These are phyloP conservation scores for Whitmania pigra DNA, from an alignment of 1,140 invertebrate species.

Conservation along the genomic window DNA sequence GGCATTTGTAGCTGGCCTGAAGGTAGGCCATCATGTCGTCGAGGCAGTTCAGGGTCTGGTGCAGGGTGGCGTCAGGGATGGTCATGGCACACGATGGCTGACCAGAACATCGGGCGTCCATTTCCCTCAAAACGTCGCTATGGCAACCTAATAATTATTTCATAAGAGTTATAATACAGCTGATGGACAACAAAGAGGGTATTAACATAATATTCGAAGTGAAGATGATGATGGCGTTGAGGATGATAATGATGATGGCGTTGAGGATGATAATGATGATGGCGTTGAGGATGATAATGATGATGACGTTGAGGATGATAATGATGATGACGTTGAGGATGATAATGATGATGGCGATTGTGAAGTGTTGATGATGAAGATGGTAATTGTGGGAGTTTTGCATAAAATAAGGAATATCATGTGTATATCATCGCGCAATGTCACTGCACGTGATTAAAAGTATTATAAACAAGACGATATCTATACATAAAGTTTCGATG, in stretches of 20 bases:
- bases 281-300: background rate
- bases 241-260: constrained; percentile 3
- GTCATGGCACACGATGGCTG: background rate
- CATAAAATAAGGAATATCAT: too few relatives aligned
- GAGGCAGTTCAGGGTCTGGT: constrained; percentile 1
- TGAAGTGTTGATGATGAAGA: too few relatives aligned
- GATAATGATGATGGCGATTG: background rate
- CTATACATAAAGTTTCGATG: background rate
- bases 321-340: background rate
- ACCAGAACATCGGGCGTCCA: constrained; percentile 15
- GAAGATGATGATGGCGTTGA: background rate
- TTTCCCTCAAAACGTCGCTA: constrained; percentile 6
- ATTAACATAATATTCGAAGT: too few relatives aligned
- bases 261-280: background rate
- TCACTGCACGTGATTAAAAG: too few relatives aligned
- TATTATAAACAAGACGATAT: background rate
- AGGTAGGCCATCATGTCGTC: constrained; percentile 15
- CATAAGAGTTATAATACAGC: background rate
- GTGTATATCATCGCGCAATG: too few relatives aligned
- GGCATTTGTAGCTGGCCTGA: constrained; percentile 2
- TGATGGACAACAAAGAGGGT: background rate
- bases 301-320: background rate
- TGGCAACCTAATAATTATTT: constrained; percentile 5
- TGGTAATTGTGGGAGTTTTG: background rate
- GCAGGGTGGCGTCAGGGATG: constrained; percentile 7